Conservation (phyloP, 2,888 invertebrate species). For the Metalampra italica region DNA sequence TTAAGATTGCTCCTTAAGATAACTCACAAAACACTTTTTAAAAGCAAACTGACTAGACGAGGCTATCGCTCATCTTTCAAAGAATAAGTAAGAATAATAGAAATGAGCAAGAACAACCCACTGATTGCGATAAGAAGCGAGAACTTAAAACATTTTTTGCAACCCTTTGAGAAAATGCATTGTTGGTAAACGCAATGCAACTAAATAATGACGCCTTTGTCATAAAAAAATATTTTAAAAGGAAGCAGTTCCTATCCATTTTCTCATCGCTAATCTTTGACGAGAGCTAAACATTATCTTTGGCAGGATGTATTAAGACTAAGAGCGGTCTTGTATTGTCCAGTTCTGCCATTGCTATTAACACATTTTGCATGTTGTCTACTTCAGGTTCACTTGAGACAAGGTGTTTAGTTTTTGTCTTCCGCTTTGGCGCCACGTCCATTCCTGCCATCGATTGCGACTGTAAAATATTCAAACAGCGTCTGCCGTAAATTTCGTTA, state of each 20-base stretch:
- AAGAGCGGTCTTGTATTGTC: conserved; percentile 4
- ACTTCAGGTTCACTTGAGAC: conserved; percentile 12
- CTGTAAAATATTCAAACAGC: conserved; percentile 46
- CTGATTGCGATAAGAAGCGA: conserved; percentile 38
- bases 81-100: conserved; percentile 36
- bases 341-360: conserved; percentile 7
- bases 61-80: conserved; percentile 40
- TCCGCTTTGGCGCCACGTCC: conserved; percentile 36
- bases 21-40: not conserved
- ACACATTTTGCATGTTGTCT: conserved; percentile 14
- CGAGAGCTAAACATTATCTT: conserved; percentile 36
- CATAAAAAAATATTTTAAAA: conserved; percentile 25
- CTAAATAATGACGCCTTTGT: conserved; percentile 28
- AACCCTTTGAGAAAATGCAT: conserved; percentile 35
- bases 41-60: conserved; percentile 4
- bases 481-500: conserved; percentile 50
- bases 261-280: conserved; percentile 39
- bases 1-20: not conserved
- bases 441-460: conserved; percentile 20
- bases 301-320: conserved; percentile 39
- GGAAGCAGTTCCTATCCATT: conserved; percentile 16
- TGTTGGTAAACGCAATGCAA: conserved; percentile 26
- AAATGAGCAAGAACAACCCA: conserved; percentile 27
- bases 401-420: conserved; percentile 31
- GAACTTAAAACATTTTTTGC: conserved; percentile 32